Conservation (phyloP, 2,113 vertebrate species). For the Scophthalmus maximus region DNA sequence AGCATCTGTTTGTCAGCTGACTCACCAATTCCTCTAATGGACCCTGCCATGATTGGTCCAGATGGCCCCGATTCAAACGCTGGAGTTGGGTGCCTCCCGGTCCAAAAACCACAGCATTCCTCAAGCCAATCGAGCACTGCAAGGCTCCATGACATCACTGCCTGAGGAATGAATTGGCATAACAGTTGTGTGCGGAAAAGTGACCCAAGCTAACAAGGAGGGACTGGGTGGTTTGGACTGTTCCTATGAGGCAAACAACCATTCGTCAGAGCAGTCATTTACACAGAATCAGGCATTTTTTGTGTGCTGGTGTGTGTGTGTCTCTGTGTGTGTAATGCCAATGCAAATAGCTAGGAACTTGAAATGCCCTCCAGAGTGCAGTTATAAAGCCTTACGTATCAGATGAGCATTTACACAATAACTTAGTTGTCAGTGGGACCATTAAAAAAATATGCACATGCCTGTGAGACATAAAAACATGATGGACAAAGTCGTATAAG, state of each 20-base stretch:
- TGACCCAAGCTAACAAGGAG: slow-evolving; percentile 67
- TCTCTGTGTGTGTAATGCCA: background rate
- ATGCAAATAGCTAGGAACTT: slow-evolving; percentile 34
- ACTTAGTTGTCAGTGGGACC: slow-evolving; percentile 15
- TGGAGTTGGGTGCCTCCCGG: slow-evolving; percentile 34
- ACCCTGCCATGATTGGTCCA: slow-evolving; percentile 35
- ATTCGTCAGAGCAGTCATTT: slow-evolving; percentile 49
- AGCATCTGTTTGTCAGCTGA: slow-evolving; percentile 40
- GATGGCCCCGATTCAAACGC: slow-evolving; percentile 40
- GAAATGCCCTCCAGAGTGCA: slow-evolving; percentile 39
- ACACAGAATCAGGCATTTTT: slow-evolving; percentile 16
- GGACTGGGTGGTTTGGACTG: slow-evolving; percentile 48
- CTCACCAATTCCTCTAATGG: slow-evolving; percentile 50
- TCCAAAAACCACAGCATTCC: slow-evolving; percentile 80
- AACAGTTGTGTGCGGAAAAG: slow-evolving; percentile 65
- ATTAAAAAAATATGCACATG: slow-evolving; percentile 21
- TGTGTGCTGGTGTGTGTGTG: background rate
- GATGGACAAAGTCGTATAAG: slow-evolving; percentile 26
- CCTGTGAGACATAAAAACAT: slow-evolving; percentile 23
- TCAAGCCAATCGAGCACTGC: slow-evolving; percentile 68
- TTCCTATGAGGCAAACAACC: slow-evolving; percentile 36
- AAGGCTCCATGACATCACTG: slow-evolving; percentile 77
- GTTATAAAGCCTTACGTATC: slow-evolving; percentile 50
- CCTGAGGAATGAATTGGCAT: slow-evolving; percentile 79
- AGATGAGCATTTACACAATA: slow-evolving; percentile 54